phyloP scores from a whole-genome alignment of 2,113 vertebrate species.

The Actinemys pallida region DNA sequence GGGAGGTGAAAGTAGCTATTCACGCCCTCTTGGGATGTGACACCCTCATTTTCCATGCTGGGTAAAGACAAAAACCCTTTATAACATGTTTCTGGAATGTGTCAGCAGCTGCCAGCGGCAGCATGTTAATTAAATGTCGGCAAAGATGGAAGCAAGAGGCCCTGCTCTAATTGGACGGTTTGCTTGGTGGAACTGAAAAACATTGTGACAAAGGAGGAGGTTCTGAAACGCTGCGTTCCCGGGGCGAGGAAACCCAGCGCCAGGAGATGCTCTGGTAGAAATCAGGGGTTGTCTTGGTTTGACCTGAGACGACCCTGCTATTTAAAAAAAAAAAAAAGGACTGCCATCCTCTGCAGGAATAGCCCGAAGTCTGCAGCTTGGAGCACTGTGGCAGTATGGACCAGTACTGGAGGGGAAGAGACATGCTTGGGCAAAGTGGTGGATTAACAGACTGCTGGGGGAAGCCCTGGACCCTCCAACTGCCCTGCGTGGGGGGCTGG shows the following conservation, averaged over 20 bases:
- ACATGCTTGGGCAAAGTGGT: background rate
- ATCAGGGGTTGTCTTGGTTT: background rate
- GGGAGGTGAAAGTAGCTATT: conserved; percentile 80
- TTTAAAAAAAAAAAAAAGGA: background rate
- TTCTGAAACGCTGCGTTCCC: conserved; percentile 42
- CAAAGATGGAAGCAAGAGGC: conserved; percentile 84
- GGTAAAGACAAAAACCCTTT: conserved; percentile 84
- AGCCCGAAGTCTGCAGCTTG: rapidly evolving
- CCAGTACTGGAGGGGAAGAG: background rate
- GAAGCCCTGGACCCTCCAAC: too few species aligned
- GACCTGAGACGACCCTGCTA: background rate
- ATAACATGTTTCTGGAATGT: conserved; percentile 84
- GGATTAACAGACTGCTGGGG: too few species aligned
- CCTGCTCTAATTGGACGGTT: conserved; percentile 85
- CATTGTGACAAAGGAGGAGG: conserved; percentile 85
- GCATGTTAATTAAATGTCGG: conserved; percentile 85
- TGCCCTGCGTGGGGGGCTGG: too few species aligned
- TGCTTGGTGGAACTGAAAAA: conserved; percentile 81
- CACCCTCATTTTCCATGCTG: conserved; percentile 84
- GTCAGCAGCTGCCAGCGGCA: conserved; percentile 83
- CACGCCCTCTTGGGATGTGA: conserved; percentile 76
- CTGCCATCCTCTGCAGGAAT: background rate
- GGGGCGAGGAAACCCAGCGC: background rate
- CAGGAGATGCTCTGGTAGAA: conserved; percentile 14
- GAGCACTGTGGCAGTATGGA: background rate